Evolutionary conservation across 2,888 invertebrate species (phyloP).

Genomic region (Aelia acuminata): DNA sequence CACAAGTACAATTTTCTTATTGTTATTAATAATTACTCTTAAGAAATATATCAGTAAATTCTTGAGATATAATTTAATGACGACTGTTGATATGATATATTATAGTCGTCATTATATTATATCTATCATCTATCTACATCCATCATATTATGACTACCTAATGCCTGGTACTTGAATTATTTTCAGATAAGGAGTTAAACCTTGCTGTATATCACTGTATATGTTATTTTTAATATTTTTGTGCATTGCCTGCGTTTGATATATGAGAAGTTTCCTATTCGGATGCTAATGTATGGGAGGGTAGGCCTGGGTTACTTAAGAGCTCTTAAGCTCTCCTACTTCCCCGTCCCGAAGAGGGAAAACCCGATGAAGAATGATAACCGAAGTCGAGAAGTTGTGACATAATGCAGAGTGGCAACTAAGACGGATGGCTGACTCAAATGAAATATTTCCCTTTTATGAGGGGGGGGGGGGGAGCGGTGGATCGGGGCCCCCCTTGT

Average conservation of each 20-base stretch:
- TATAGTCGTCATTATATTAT: too few relatives aligned
- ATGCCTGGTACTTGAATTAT: too few relatives aligned
- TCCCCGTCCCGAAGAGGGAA: conserved; percentile 3
- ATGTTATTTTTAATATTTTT: not conserved
- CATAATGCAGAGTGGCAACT: conserved; percentile 40
- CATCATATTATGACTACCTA: too few relatives aligned
- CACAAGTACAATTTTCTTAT: too few relatives aligned
- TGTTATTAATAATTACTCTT: too few relatives aligned
- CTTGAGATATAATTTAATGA: too few relatives aligned
- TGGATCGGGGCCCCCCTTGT: not conserved
- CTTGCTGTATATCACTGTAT: too few relatives aligned
- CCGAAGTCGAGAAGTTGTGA: conserved; percentile 36
- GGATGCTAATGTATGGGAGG: not conserved
- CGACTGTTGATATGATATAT: too few relatives aligned
- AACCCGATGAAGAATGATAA: conserved; percentile 34
- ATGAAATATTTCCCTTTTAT: conserved; percentile 41
- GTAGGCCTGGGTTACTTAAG: not conserved
- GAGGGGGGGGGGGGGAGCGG: too few relatives aligned
- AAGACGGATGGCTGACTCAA: conserved; percentile 30
- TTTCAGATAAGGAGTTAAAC: too few relatives aligned
- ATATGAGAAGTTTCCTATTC: not conserved
- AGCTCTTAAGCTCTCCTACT: conserved; percentile 21
- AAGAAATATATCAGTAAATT: too few relatives aligned
- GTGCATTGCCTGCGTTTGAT: not conserved
- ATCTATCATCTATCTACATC: too few relatives aligned